A percentile compares a stretch with the other conserved stretches of the same genome.
Evolutionary conservation across 2,888 invertebrate genomes (phyloP).

Genomic region (Gryllus longicercus): DNA sequence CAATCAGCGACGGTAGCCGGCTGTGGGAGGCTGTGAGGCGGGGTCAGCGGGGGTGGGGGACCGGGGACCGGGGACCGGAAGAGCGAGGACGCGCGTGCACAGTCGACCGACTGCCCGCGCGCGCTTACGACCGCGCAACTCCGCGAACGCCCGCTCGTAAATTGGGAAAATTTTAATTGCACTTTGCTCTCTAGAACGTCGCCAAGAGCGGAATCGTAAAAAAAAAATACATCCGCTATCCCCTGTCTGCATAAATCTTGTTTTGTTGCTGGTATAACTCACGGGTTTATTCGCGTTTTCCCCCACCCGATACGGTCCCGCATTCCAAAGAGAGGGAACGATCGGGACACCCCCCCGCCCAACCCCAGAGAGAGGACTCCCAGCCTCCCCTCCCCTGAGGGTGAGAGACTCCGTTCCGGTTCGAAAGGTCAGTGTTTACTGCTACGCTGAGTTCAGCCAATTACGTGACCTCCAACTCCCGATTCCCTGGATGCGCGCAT

Average conservation of each 20-base stretch:
- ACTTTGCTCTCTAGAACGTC: slow-evolving; percentile 1
- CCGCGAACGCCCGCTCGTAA: not conserved
- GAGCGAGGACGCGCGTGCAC: too few relatives aligned
- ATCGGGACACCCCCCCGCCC: not conserved
- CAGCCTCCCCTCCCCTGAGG: not conserved
- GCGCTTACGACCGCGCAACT: not conserved
- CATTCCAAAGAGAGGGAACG: slow-evolving; percentile 10
- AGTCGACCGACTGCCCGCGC: too few relatives aligned
- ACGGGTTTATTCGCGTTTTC: not conserved
- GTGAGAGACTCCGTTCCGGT: not conserved
- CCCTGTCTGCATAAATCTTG: not conserved
- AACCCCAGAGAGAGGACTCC: not conserved
- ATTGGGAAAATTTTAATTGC: slow-evolving; percentile 10
- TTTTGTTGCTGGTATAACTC: slow-evolving; percentile 1
- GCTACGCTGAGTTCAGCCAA: not conserved
- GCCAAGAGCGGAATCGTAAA: slow-evolving; percentile 17
- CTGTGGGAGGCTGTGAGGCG: too few relatives aligned
- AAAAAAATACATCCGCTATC: not conserved
- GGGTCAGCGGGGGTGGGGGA: too few relatives aligned
- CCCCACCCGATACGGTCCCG: not conserved
- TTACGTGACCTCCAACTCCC: not conserved
- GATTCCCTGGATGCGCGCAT: not conserved
- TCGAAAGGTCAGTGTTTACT: slow-evolving; percentile 7
- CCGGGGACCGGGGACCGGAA: too few relatives aligned
- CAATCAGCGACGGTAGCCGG: too few relatives aligned